phyloP scores from a whole-genome alignment of 2,113 vertebrate genomes.

The Emydocephalus ijimae region DNA sequence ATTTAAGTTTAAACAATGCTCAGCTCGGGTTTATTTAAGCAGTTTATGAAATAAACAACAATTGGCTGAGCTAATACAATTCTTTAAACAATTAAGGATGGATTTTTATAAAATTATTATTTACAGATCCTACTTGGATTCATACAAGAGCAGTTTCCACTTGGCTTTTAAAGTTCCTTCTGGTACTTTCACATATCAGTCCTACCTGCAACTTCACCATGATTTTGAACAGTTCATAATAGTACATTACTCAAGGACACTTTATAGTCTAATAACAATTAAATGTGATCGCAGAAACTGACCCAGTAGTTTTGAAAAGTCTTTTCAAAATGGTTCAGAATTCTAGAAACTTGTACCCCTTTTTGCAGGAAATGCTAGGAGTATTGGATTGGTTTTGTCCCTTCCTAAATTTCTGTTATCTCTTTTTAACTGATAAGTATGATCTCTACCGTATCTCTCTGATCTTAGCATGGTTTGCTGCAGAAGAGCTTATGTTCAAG shows the following conservation, averaged over 20 bases:
- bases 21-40: background rate
- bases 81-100: background rate
- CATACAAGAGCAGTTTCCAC: background rate
- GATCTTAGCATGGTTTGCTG: background rate
- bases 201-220: background rate
- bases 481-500: background rate
- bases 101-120: background rate
- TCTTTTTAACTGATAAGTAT: background rate
- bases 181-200: background rate
- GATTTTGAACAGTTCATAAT: background rate
- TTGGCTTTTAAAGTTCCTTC: background rate
- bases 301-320: background rate
- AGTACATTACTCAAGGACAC: background rate
- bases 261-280: background rate
- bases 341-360: background rate
- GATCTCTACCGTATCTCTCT: background rate
- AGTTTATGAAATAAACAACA: background rate
- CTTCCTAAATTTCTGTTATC: background rate
- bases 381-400: background rate
- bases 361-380: background rate
- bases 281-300: background rate
- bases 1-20: background rate
- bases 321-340: background rate
- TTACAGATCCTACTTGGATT: background rate
- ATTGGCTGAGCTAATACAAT: background rate